These are phyloP conservation scores for Trachelus stipa DNA, from an alignment of 2,888 invertebrate genomes.

Conservation along the genomic window DNA sequence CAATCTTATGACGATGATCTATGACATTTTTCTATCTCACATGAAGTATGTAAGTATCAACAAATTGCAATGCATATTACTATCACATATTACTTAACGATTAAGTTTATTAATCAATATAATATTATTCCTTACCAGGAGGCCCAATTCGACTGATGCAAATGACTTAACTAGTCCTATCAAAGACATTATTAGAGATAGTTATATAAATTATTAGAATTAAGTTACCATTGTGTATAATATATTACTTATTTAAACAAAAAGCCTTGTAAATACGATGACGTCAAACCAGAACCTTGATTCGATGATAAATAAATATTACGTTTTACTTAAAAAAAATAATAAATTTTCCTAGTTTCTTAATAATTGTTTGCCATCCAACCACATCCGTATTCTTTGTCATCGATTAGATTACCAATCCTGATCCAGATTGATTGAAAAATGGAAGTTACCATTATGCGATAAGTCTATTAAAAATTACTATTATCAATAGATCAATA, in stretches of 20 bases:
- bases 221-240: not conserved
- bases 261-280: not conserved
- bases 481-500: not conserved
- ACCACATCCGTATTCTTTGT: not conserved
- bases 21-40: constrained; percentile 89
- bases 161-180: constrained; percentile 7
- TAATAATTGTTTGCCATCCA: not conserved
- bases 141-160: constrained; percentile 16
- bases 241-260: not conserved
- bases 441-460: not conserved
- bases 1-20: constrained; percentile 85
- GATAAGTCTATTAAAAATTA: not conserved
- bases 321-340: not conserved
- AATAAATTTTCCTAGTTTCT: not conserved
- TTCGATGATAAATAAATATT: not conserved
- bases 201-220: not conserved
- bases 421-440: not conserved
- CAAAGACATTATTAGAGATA: not conserved
- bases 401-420: not conserved
- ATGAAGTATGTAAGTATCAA: constrained; percentile 77
- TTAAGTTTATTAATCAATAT: not conserved
- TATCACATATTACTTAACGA: not conserved
- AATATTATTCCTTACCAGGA: constrained; percentile 11
- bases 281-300: not conserved
- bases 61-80: not conserved